Conservation (phyloP, 2,888 invertebrate genomes). For the Polymixis flavicincta region DNA sequence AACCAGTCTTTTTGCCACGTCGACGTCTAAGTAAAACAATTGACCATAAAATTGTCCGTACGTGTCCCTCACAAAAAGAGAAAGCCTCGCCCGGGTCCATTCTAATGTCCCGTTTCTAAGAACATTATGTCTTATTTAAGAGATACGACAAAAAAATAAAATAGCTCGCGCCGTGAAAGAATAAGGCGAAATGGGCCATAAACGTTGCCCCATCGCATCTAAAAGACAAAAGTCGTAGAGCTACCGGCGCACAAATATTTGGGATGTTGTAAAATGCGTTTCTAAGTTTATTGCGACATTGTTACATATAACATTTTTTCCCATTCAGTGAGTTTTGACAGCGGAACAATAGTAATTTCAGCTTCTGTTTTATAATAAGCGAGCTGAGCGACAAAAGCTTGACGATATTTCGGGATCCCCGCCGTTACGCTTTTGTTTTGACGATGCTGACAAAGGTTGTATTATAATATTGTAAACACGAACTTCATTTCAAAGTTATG, state of each 20-base stretch:
- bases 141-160: constrained; percentile 86
- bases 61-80: constrained; percentile 88
- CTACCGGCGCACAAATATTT: constrained; percentile 86
- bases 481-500: constrained; percentile 49
- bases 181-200: constrained; percentile 87
- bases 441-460: constrained; percentile 54
- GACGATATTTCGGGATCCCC: constrained; percentile 68
- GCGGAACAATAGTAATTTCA: constrained; percentile 82
- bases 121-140: constrained; percentile 90
- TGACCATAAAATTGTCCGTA: constrained; percentile 88
- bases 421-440: constrained; percentile 69
- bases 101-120: constrained; percentile 89
- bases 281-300: constrained; percentile 86
- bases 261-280: constrained; percentile 83
- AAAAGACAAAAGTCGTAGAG: constrained; percentile 86
- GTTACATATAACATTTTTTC: constrained; percentile 82
- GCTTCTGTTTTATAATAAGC: constrained; percentile 85
- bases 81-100: constrained; percentile 83
- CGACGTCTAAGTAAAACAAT: constrained; percentile 86
- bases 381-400: constrained; percentile 74
- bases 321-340: constrained; percentile 84
- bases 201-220: constrained; percentile 76
- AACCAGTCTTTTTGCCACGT: constrained; percentile 80
- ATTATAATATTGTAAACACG: constrained; percentile 61
- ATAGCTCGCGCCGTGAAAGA: constrained; percentile 83